phyloP scores from a whole-genome alignment of 1,140 invertebrate species.

The Lordiphosa collinella region DNA sequence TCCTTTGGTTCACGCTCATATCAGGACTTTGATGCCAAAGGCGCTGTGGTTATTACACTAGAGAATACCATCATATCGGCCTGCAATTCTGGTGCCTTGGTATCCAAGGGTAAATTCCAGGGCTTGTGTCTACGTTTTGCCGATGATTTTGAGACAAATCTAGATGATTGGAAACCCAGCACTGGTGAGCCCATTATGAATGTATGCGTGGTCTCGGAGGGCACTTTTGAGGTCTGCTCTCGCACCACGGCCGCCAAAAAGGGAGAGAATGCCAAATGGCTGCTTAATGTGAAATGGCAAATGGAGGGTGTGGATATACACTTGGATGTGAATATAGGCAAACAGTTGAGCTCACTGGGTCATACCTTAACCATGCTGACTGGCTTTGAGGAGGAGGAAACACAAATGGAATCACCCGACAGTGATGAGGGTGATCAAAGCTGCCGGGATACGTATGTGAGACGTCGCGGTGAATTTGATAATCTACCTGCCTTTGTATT shows the following conservation, averaged over 20 bases:
- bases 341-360: slow-evolving; percentile 94
- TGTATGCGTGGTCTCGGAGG: slow-evolving; percentile 97
- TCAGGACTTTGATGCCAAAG: slow-evolving; percentile 89
- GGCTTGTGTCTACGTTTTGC: slow-evolving; percentile 96
- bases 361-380: slow-evolving; percentile 97
- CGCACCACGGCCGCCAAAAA: slow-evolving; percentile 91
- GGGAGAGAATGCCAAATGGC: slow-evolving; percentile 97
- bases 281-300: slow-evolving; percentile 98
- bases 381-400: slow-evolving; percentile 90
- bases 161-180: slow-evolving; percentile 98
- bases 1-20: slow-evolving; percentile 84
- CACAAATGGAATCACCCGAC: slow-evolving; percentile 86
- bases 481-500: slow-evolving; percentile 91
- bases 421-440: slow-evolving; percentile 86
- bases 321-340: slow-evolving; percentile 96
- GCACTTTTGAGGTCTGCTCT: slow-evolving; percentile 98
- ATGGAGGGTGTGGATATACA: slow-evolving; percentile 99
- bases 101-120: slow-evolving; percentile 88
- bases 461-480: slow-evolving; percentile 82
- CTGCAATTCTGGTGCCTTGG: slow-evolving; percentile 90
- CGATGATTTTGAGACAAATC: slow-evolving; percentile 96
- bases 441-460: slow-evolving; percentile 80
- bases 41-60: slow-evolving; percentile 95
- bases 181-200: slow-evolving; percentile 94
- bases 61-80: slow-evolving; percentile 96